Percentiles rank a stretch among this genome's conserved stretches.
These are phyloP conservation scores for Callinectes sapidus DNA, from an alignment of 2,888 invertebrate genomes.

Conservation along the genomic window DNA sequence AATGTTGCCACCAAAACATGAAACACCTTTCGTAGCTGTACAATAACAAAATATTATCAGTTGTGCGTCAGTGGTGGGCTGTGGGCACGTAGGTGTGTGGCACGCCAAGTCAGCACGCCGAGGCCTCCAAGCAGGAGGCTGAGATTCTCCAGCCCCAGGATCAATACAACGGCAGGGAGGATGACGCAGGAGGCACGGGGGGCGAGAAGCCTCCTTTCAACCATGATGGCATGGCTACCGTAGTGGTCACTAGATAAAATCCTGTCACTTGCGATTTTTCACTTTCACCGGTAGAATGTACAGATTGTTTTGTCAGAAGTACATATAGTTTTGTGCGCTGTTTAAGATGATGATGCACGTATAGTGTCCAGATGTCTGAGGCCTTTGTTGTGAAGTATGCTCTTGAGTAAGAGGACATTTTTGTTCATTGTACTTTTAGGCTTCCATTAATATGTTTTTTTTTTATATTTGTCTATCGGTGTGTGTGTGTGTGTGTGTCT, in stretches of 20 bases:
- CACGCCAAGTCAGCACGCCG: neutral
- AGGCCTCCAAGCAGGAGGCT: neutral
- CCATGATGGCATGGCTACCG: neutral
- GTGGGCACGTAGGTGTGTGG: constrained; percentile 14
- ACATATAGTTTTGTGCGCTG: neutral
- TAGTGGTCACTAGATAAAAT: neutral
- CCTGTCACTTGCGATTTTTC: neutral
- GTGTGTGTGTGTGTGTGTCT: constrained; percentile 37
- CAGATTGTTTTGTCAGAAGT: neutral
- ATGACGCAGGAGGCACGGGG: neutral
- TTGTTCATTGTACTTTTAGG: neutral
- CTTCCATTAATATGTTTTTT: constrained; percentile 5
- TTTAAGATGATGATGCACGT: neutral
- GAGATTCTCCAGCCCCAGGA: neutral
- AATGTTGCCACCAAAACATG: neutral
- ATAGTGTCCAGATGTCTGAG: neutral
- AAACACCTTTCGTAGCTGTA: neutral
- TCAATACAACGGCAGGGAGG: neutral
- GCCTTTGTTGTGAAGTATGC: neutral
- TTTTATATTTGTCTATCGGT: too few species aligned
- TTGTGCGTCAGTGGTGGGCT: neutral
- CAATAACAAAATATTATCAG: neutral
- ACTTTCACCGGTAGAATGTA: neutral
- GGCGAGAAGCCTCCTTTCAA: neutral
- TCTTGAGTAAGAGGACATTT: neutral